These are phyloP conservation scores for Microtus montanus DNA, from an alignment of 2,113 vertebrate genomes.

Conservation along the genomic window DNA sequence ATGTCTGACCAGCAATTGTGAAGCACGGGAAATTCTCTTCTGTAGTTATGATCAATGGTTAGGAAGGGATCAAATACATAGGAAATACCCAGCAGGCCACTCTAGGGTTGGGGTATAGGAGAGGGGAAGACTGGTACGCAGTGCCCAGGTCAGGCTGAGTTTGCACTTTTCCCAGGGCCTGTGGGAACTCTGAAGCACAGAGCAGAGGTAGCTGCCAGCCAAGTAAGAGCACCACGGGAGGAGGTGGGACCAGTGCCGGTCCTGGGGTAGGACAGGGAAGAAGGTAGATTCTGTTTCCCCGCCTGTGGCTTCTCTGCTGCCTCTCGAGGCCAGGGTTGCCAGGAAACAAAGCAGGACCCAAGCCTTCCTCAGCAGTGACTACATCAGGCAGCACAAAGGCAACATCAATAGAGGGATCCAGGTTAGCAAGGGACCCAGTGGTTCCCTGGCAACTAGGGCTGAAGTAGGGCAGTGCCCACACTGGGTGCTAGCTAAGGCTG, in stretches of 20 bases:
- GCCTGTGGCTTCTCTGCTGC: background rate
- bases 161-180: background rate
- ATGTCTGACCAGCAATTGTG: background rate
- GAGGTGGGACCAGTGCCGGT: background rate
- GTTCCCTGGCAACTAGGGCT: slow-evolving; percentile 78
- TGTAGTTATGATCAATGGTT: background rate
- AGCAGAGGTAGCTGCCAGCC: background rate
- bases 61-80: background rate
- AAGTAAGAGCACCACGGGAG: background rate
- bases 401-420: slow-evolving; percentile 70
- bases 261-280: background rate
- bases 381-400: slow-evolving; percentile 54
- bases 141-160: background rate
- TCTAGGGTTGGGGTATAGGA: background rate
- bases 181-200: background rate
- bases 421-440: slow-evolving; percentile 70
- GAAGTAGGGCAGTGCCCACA: slow-evolving; percentile 71
- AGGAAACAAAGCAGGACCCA: slow-evolving; percentile 69
- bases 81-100: background rate
- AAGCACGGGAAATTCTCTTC: background rate
- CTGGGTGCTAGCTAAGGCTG: background rate
- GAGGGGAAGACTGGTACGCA: background rate
- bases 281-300: background rate
- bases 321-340: slow-evolving; percentile 53
- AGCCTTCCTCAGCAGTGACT: slow-evolving; percentile 21